Evolutionary conservation across 2,113 vertebrate genomes (phyloP).

Genomic region (Nyctibius bracteatus): DNA sequence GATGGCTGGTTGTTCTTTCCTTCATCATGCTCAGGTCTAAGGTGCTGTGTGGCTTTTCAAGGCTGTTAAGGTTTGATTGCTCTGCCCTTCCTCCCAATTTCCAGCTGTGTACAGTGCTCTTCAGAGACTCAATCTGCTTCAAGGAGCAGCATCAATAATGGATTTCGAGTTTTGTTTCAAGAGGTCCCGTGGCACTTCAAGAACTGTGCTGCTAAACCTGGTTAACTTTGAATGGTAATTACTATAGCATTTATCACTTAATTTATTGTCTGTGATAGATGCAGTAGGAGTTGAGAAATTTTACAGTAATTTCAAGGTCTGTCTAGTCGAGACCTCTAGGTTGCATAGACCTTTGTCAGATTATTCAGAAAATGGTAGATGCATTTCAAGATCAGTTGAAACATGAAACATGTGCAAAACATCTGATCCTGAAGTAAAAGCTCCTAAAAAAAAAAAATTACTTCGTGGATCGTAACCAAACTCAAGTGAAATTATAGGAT

Average conservation of each 20-base stretch:
- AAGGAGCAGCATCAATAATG: neutral
- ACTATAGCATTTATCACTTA: neutral
- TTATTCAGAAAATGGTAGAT: neutral
- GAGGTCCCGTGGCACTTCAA: neutral
- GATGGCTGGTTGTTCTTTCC: neutral
- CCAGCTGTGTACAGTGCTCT: neutral
- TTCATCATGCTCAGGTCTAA: neutral
- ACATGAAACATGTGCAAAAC: neutral
- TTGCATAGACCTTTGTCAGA: neutral
- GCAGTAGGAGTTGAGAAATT: neutral
- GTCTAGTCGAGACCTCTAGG: neutral
- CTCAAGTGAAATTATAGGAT: neutral
- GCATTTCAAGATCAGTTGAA: neutral
- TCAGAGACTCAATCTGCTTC: neutral
- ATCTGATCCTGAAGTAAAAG: neutral
- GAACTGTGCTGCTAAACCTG: neutral
- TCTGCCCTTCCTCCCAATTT: neutral
- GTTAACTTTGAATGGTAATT: neutral
- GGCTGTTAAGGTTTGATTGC: neutral
- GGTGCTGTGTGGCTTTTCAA: neutral
- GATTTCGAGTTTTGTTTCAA: neutral
- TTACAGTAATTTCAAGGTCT: neutral
- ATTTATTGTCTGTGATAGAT: neutral
- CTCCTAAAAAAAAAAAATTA: neutral
- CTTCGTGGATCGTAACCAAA: neutral